Evolutionary conservation across 2,888 invertebrate genomes (phyloP).

Genomic region (Mantis religiosa): DNA sequence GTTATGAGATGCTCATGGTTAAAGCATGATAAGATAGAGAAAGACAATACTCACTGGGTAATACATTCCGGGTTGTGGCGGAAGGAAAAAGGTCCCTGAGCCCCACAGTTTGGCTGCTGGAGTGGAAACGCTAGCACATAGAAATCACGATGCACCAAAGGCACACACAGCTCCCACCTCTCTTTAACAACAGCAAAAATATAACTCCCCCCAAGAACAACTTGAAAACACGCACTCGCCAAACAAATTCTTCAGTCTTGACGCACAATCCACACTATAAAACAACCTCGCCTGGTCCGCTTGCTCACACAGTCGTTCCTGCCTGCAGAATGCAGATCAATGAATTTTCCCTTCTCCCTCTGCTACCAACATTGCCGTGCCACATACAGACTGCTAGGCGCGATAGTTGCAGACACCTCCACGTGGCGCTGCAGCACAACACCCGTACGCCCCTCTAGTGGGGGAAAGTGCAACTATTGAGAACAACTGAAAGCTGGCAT

Average conservation of each 20-base stretch:
- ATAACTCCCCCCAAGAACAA: not conserved
- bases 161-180: constrained; percentile 22
- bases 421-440: not conserved
- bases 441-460: not conserved
- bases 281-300: not conserved
- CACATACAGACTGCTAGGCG: not conserved
- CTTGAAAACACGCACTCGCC: not conserved
- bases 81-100: constrained; percentile 92
- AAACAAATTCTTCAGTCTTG: not conserved
- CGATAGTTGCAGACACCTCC: not conserved
- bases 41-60: constrained; percentile 80
- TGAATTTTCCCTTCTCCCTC: constrained; percentile 30
- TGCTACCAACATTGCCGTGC: constrained; percentile 21
- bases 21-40: not conserved
- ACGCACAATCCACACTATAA: not conserved
- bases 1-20: not conserved
- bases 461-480: not conserved
- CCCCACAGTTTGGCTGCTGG: constrained; percentile 93
- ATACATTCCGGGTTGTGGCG: constrained; percentile 89
- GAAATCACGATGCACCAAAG: constrained; percentile 28
- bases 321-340: constrained; percentile 30
- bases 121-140: constrained; percentile 32
- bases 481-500: not conserved
- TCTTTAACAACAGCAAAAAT: not conserved
- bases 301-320: not conserved